These are phyloP conservation scores for Alitta virens DNA, from an alignment of 2,888 invertebrate species.

Conservation along the genomic window DNA sequence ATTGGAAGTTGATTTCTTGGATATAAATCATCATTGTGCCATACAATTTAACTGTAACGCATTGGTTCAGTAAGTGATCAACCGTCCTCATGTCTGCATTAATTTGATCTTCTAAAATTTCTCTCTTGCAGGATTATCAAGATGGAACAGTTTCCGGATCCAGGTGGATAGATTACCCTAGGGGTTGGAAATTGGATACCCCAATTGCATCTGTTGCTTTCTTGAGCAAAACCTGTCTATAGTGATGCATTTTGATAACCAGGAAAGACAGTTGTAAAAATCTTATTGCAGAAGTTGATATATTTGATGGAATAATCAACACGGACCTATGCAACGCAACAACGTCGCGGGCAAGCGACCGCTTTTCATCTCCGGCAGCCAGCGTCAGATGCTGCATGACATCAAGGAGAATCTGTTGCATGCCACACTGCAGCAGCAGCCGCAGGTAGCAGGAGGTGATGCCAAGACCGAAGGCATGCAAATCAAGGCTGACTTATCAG, in stretches of 20 bases:
- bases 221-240: not conserved
- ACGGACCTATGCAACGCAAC: slow-evolving; percentile 8
- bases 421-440: slow-evolving; percentile 27
- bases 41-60: no score
- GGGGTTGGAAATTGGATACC: not conserved
- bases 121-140: no score
- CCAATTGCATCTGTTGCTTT: not conserved
- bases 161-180: slow-evolving; percentile 1
- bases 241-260: no score
- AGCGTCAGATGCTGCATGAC: slow-evolving; percentile 45
- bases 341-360: slow-evolving; percentile 28
- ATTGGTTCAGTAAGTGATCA: no score
- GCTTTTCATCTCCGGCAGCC: slow-evolving; percentile 39
- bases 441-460: not conserved
- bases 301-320: not conserved
- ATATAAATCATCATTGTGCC: no score
- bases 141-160: no score
- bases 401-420: slow-evolving; percentile 45
- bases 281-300: no score
- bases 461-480: slow-evolving; percentile 15
- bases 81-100: no score
- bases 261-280: no score
- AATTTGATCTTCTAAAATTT: no score
- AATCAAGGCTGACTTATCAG: slow-evolving; percentile 25
- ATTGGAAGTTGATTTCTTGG: no score